These are phyloP conservation scores for Altica lythri DNA, from an alignment of 2,888 invertebrate genomes.

Conservation along the genomic window DNA sequence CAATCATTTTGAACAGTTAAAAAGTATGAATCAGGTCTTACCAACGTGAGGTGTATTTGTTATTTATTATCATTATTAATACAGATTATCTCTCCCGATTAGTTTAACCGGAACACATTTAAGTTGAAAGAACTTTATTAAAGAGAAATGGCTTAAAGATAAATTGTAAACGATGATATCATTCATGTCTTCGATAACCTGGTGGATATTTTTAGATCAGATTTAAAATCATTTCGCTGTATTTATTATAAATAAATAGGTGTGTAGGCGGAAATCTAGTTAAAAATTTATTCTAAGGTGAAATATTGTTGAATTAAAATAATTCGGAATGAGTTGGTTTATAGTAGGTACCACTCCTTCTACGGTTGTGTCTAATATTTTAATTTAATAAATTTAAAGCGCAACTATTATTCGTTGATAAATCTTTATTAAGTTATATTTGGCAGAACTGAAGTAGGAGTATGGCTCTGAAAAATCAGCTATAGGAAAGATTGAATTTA, in stretches of 20 bases:
- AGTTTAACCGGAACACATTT: slow-evolving; percentile 2
- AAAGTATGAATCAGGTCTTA: slow-evolving; percentile 1
- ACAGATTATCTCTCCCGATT: background rate
- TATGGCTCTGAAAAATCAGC: no score
- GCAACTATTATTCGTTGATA: no score
- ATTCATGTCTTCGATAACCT: background rate
- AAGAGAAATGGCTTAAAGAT: slow-evolving; percentile 2
- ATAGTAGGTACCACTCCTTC: no score
- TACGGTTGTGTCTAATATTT: no score
- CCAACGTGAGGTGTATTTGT: background rate
- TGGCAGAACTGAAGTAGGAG: no score
- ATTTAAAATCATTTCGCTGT: background rate
- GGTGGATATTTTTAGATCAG: background rate
- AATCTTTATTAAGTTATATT: no score
- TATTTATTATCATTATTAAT: slow-evolving; percentile 1
- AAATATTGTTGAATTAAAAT: no score
- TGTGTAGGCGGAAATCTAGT: slow-evolving; percentile 1
- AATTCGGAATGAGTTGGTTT: no score
- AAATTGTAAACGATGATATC: slow-evolving; percentile 4
- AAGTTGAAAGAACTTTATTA: slow-evolving; percentile 5
- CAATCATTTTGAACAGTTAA: no score
- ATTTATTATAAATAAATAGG: slow-evolving; percentile 1
- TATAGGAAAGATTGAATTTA: no score
- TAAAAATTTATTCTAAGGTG: no score
- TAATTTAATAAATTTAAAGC: no score